Base-by-base conservation (phyloP, 2,888 invertebrate genomes). In the Spicauda simplicius region DNA sequence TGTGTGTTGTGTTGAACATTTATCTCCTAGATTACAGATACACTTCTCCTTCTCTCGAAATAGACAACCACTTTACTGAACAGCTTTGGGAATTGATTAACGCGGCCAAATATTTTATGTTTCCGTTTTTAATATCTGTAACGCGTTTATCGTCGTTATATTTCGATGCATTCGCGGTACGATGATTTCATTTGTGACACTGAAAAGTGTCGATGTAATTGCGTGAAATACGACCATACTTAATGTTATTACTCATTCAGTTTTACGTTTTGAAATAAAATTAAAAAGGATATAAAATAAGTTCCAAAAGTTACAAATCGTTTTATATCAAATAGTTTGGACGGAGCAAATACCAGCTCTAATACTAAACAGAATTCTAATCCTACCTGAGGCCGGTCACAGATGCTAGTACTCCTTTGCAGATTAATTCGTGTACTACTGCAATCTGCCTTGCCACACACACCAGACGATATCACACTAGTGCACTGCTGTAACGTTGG, bases 1-100 rank as follows among this genome's bases (percentile, higher is more conserved):
- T 69, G 72, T 65, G 67, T 70, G 70, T 69, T 63, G 64, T 71
- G 62, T 68, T 58, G 54, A 64, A 70, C 70, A 76, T 78, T 74
- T 76, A 80, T 80, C 78, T 77, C 74, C 76, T 78, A 77, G 77
- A 76, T 79, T 72, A 67, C 69, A 69, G 70, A 67, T 66, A 64
- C 64, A 61, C 64, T 59, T 45, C 58, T 50, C 20, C 18, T 50
- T 50, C 57, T 53, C 61, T 66, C 54, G 55, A 69, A 66, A 69
- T 66, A 69, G 65, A 66, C 54, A 19, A 57, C 54, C 64, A 65
- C 65, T 65, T 64, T 65, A 64, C 58, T 53, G 25, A 65, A 59
- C 57, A 45, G 53, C 65, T 59, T 59, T 7, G 52, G 58, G 53
- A 59, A 58, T 57, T 64, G 58, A 65, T 65, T 65, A 56, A 64